phyloP scores from a whole-genome alignment of 2,888 invertebrate genomes.

The Leptinotarsa rubiginosa region DNA sequence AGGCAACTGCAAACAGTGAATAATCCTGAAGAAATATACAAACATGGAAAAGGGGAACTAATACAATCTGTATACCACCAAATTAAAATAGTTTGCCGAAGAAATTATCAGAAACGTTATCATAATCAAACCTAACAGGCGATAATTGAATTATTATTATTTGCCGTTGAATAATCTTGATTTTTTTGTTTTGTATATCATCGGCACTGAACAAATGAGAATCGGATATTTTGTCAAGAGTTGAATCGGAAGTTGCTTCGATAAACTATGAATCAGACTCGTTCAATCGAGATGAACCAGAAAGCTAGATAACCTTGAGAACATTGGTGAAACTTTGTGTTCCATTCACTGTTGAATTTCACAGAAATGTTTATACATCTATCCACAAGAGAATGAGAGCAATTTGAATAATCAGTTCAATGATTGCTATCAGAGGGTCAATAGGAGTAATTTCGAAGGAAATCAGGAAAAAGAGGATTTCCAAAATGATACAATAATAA shows the following conservation, averaged over 20 bases:
- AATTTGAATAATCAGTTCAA: too few relatives aligned
- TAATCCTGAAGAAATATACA: not conserved
- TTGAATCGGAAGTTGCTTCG: not conserved
- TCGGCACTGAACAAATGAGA: constrained; percentile 11
- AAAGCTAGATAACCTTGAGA: too few relatives aligned
- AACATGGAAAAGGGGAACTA: constrained; percentile 5
- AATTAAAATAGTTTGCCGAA: not conserved
- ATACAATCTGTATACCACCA: not conserved
- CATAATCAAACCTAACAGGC: constrained; percentile 15
- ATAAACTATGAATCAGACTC: too few relatives aligned
- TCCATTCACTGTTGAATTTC: too few relatives aligned
- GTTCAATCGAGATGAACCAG: too few relatives aligned
- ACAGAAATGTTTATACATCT: too few relatives aligned
- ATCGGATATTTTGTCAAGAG: not conserved
- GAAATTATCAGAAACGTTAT: constrained; percentile 19
- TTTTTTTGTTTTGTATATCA: constrained; percentile 1
- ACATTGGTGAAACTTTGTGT: not conserved
- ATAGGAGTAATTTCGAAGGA: too few relatives aligned
- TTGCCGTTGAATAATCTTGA: not conserved
- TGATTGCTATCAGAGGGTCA: too few relatives aligned
- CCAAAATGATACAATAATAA: too few relatives aligned
- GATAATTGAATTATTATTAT: constrained; percentile 9
- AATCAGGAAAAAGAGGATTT: too few relatives aligned
- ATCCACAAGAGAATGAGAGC: too few relatives aligned
- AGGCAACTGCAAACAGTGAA: not conserved